These are phyloP conservation scores for Yoshiicerus persimilis DNA, from an alignment of 1,140 invertebrate species.

Conservation along the genomic window DNA sequence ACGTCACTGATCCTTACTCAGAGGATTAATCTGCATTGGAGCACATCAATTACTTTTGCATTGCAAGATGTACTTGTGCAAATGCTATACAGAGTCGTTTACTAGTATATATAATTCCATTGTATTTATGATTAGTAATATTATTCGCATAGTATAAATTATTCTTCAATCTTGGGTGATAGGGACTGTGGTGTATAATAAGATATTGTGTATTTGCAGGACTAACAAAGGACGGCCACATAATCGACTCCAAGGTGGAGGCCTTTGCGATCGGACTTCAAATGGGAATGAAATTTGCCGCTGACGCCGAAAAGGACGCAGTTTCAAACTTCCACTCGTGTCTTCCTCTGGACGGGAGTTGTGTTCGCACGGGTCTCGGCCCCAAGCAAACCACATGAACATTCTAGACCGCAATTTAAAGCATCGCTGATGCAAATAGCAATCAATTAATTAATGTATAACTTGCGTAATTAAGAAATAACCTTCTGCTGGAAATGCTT, in stretches of 20 bases:
- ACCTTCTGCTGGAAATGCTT: background rate
- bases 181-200: too few relatives aligned
- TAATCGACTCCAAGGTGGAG: constrained; percentile 54
- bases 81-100: too few relatives aligned
- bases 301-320: constrained; percentile 43
- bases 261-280: constrained; percentile 54
- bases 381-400: background rate
- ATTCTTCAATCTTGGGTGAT: too few relatives aligned
- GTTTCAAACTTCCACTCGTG: constrained; percentile 25
- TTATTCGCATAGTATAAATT: too few relatives aligned
- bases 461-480: background rate
- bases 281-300: constrained; percentile 51
- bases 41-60: too few relatives aligned
- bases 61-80: too few relatives aligned
- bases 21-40: too few relatives aligned
- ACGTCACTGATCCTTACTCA: too few relatives aligned
- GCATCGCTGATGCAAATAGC: background rate
- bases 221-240: constrained; percentile 50
- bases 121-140: too few relatives aligned
- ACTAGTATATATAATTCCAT: too few relatives aligned
- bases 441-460: background rate
- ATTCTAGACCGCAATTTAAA: background rate
- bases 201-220: constrained; percentile 40
- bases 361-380: constrained; percentile 39
- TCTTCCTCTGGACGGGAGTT: constrained; percentile 43